Base-by-base conservation (phyloP, 2,797 vertebrate genomes). In the Psittacula derbiana region DNA sequence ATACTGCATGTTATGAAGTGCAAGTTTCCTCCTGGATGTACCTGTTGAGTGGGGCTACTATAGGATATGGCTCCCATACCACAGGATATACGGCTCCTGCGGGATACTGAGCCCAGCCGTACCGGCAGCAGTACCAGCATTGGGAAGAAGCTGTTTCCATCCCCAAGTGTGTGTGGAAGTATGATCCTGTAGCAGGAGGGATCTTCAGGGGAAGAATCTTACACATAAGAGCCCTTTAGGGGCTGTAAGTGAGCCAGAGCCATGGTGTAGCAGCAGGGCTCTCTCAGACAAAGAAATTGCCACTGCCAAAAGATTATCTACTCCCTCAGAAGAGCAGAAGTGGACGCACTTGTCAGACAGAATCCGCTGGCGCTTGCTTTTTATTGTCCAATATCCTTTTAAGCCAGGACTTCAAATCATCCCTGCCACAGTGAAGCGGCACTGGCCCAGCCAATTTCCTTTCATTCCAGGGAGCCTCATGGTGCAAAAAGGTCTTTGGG, bases 331-430 rank as follows among this genome's bases (percentile, higher is more conserved):
- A 88, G 60, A 79, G 70, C 53, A 86, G 30, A 92, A 94, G 90
- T 88, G 70, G 94, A 90, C 83, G 83, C 79, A 49, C 76, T 95
- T 72, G 25, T 88, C 93, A 73, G 88, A 94, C 74, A 4, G 92
- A 94, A 96, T 91, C 95, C 21, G 1, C 79, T 11, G 11, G 92
- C 6, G 40, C 95, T 96, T 79, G 69, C 85, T 95, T 97, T 95
- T 96, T 97, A 96, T 96, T 96, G 93, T 93, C 88, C 86, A 90
- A 79, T 95, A 91, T 96, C 95, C 95, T 97, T 95, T 90, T 95
- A 92, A 96, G 89, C 89, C 4, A 1, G 66, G 93, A 79, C 88
- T 95, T 94, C 93, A 97, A 96, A 97, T 98, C 92, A 95, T 90
- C 31, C 41, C 81, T 80, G 86, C 96, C 93, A 64, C 0, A 1